Evolutionary conservation across 2,888 invertebrate genomes (phyloP), one percentile per base, ranked within the genome.

Genomic region (Chaetogeoica ovagalla): DNA sequence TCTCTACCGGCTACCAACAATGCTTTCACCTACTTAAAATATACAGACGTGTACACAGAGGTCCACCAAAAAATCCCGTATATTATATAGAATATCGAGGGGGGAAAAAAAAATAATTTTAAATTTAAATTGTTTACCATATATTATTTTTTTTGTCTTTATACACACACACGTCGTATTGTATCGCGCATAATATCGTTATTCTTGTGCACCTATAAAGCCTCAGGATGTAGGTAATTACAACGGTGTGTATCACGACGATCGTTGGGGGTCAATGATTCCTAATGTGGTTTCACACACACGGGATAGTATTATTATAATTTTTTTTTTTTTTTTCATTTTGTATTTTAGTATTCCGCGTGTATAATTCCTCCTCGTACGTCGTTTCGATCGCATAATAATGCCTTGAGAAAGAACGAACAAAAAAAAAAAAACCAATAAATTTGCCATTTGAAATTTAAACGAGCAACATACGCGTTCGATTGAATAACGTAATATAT

Each of bases 221-320:
- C 74, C 74, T 39, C 74, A 77, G 77, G 77, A 77, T 70, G 77
- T 77, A 60, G 62, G 52, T 79, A 79, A 71, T 79, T 79, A 79
- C 71, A 62, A 69, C 79, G 79, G 70, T 70, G 63, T 70, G n/a
- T n/a, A n/a, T n/a, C n/a, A 63, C 52, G 71, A 79, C 79, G 79
- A 79, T 79, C 79, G 71, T 39, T n/a, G n/a, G n/a, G 63, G 79
- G 79, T 79, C 79, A 79, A 79, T 71, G 79, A 63, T 79, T 79
- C 79, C 71, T 79, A 79, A 71, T 70, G 79, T 57, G 70, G 69
- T 79, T 70, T 55, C 43, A 70, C 8, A 79, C 70, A 30, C 71
- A n/a, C n/a, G n/a, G 79, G 39, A 71, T 23, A 62, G 48, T 52
- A 63, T n/a, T n/a, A n/a, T n/a, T n/a, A n/a, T n/a, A n/a, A n/a